A percentile compares a stretch with the other conserved stretches of the same genome.
phyloP scores from a whole-genome alignment of 2,113 vertebrate genomes.

The Labeo rohita region DNA sequence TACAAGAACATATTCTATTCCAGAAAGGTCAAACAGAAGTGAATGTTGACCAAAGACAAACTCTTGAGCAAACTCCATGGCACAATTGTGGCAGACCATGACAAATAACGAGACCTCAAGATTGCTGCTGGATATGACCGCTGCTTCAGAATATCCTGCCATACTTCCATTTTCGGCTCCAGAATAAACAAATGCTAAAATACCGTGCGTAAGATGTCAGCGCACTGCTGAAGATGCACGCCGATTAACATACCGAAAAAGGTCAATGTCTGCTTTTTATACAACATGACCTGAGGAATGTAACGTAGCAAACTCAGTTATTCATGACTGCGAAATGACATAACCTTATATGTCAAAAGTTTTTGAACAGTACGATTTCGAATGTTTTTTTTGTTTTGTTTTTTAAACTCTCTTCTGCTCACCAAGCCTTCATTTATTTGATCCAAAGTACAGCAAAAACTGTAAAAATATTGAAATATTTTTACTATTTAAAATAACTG shows the following conservation, averaged over 20 bases:
- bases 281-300: background rate
- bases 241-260: background rate
- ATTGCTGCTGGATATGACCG: constrained; percentile 64
- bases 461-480: too few species aligned
- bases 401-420: too few species aligned
- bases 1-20: constrained; percentile 48
- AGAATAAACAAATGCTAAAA: constrained; percentile 68
- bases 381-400: too few species aligned
- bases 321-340: background rate
- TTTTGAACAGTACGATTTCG: too few species aligned
- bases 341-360: background rate
- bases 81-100: constrained; percentile 54
- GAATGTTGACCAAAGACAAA: constrained; percentile 31
- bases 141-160: constrained; percentile 59
- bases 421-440: too few species aligned
- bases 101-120: constrained; percentile 68
- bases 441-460: too few species aligned
- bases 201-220: constrained; percentile 52
- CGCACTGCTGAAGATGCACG: constrained; percentile 47
- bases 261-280: background rate
- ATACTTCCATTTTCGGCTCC: constrained; percentile 58
- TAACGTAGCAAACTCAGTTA: background rate
- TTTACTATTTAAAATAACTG: too few species aligned
- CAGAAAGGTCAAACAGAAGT: constrained; percentile 56
- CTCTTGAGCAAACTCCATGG: constrained; percentile 40